A percentile compares a stretch with the other conserved stretches of the same genome.
Conservation (phyloP, 2,797 vertebrate genomes). For the Epinephelus awoara region DNA sequence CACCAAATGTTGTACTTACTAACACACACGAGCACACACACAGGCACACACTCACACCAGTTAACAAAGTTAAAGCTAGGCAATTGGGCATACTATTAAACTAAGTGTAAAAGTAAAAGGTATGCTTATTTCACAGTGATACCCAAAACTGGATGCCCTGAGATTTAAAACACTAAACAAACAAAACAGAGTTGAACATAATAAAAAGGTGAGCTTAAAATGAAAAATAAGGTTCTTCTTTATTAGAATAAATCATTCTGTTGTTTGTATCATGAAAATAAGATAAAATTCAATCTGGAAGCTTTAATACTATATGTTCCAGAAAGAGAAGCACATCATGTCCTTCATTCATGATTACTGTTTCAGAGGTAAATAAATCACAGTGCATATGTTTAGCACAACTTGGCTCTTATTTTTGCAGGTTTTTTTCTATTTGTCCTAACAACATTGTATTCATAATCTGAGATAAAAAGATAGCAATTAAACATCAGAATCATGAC, state of each 20-base stretch:
- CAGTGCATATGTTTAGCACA: not conserved
- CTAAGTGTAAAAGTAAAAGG: slow-evolving; percentile 11
- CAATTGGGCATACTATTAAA: slow-evolving; percentile 16
- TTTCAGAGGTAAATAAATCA: slow-evolving; percentile 12
- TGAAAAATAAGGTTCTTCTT: slow-evolving; percentile 22
- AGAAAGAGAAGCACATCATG: not conserved
- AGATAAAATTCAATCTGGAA: not conserved
- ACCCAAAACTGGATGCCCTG: slow-evolving; percentile 52
- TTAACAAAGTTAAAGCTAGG: slow-evolving; percentile 8
- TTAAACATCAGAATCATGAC: not conserved
- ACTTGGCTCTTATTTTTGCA: slow-evolving; percentile 8
- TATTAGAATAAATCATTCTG: not conserved
- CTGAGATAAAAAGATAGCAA: not conserved
- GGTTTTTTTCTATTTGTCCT: not conserved
- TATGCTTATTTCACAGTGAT: slow-evolving; percentile 48
- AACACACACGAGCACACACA: slow-evolving; percentile 1
- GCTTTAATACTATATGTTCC: not conserved
- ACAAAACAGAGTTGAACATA: not conserved
- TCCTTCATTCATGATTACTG: not conserved
- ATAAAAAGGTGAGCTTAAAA: not conserved
- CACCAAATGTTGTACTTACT: not conserved
- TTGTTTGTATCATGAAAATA: not conserved
- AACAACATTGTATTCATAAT: not conserved
- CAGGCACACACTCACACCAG: slow-evolving; percentile 3
- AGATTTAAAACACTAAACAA: slow-evolving; percentile 34